Conservation (phyloP, 1,140 invertebrate species). For the Bombus impatiens region DNA sequence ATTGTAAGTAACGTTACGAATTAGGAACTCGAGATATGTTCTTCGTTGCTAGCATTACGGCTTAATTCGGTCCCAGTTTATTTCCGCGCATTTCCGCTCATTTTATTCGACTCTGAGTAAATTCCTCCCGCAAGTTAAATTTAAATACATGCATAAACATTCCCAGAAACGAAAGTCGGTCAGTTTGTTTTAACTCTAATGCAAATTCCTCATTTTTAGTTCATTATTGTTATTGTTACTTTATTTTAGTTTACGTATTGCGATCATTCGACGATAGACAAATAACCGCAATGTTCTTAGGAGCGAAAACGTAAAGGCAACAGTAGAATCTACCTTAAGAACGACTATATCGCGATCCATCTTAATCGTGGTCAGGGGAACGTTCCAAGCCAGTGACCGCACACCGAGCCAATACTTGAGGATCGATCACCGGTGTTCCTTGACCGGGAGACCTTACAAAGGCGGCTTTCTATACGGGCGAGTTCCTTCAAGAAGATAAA, state of each 20-base stretch:
- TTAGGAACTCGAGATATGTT: neutral
- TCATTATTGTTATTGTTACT: neutral
- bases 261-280: neutral
- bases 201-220: neutral
- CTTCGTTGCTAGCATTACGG: neutral
- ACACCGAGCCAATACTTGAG: neutral
- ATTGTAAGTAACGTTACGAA: neutral
- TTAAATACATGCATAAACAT: neutral
- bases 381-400: slow-evolving; percentile 21
- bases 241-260: too few species aligned
- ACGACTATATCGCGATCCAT: neutral
- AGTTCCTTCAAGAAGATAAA: neutral
- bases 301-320: neutral
- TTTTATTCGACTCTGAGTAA: neutral
- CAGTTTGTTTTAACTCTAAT: neutral
- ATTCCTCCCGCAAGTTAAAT: neutral
- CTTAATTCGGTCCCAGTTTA: neutral
- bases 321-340: neutral
- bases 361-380: slow-evolving; percentile 10
- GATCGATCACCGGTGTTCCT: slow-evolving; percentile 14
- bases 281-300: neutral
- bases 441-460: neutral
- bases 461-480: neutral
- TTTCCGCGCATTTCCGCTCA: neutral
- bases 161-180: neutral